Evolutionary conservation across 2,888 invertebrate genomes (phyloP).

Genomic region (Tenthredo amoena): DNA sequence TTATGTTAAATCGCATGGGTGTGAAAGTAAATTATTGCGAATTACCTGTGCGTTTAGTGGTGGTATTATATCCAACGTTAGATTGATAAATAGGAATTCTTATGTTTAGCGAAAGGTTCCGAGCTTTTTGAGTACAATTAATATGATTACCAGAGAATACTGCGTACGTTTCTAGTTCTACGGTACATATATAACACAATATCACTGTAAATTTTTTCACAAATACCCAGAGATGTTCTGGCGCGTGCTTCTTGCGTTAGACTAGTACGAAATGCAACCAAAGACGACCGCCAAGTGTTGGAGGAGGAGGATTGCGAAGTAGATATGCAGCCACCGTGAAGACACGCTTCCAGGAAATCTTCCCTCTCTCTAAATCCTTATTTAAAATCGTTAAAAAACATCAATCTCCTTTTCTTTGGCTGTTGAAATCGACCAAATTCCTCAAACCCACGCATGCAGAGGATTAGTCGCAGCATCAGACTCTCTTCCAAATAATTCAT

Average conservation of each 20-base stretch:
- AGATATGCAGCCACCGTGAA: slow-evolving; percentile 74
- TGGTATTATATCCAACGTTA: slow-evolving; percentile 6
- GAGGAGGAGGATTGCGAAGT: slow-evolving; percentile 73
- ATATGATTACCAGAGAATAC: not conserved
- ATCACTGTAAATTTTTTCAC: slow-evolving; percentile 18
- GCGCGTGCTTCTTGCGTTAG: slow-evolving; percentile 44
- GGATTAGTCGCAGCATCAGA: not conserved
- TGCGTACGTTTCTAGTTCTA: not conserved
- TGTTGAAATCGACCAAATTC: not conserved
- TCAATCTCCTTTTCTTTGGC: not conserved
- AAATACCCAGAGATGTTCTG: slow-evolving; percentile 42
- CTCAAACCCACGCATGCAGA: not conserved
- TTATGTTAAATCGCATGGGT: not conserved
- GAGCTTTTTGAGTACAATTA: not conserved
- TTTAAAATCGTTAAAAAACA: slow-evolving; percentile 51
- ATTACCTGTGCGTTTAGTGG: not conserved
- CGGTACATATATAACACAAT: slow-evolving; percentile 1
- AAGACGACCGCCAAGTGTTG: slow-evolving; percentile 36
- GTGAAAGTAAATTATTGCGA: not conserved
- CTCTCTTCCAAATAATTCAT: not conserved
- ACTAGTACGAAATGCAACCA: slow-evolving; percentile 44
- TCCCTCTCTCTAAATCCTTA: slow-evolving; percentile 66
- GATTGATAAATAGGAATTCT: not conserved
- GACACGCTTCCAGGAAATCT: slow-evolving; percentile 76
- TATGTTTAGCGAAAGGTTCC: not conserved